Conservation (phyloP, 2,888 invertebrate genomes). For the Perizoma affinitatum region DNA sequence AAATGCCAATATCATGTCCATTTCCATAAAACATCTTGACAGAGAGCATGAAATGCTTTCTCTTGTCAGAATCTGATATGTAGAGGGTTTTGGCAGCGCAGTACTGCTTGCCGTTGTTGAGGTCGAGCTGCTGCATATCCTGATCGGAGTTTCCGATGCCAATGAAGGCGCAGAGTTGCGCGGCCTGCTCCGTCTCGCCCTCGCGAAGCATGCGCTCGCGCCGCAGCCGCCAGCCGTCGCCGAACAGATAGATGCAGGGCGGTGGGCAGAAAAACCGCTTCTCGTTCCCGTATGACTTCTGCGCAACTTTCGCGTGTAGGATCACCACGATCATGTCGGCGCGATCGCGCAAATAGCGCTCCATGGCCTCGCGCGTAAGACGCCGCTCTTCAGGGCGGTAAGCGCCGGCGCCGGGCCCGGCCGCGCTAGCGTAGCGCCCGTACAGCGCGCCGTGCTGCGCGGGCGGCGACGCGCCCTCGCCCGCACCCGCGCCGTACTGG, state of each 20-base stretch:
- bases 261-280: slow-evolving; percentile 99
- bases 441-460: slow-evolving; percentile 84
- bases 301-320: slow-evolving; percentile 99
- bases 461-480: slow-evolving; percentile 90
- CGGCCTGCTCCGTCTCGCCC: slow-evolving; percentile 94
- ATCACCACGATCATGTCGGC: slow-evolving; percentile 98
- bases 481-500: slow-evolving; percentile 91
- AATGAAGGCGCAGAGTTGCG: slow-evolving; percentile 99
- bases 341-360: slow-evolving; percentile 96
- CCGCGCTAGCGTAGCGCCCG: slow-evolving; percentile 86
- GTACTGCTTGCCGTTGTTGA: slow-evolving; percentile 98
- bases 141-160: slow-evolving; percentile 99
- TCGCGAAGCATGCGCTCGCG: slow-evolving; percentile 96
- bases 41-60: slow-evolving; percentile 99
- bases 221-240: slow-evolving; percentile 98
- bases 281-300: slow-evolving; percentile 99
- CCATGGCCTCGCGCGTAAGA: slow-evolving; percentile 96
- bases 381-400: slow-evolving; percentile 92
- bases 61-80: slow-evolving; percentile 99
- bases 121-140: slow-evolving; percentile 99
- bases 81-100: slow-evolving; percentile 99
- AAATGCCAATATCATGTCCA: slow-evolving; percentile 99
- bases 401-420: slow-evolving; percentile 83
- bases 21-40: slow-evolving; percentile 99
- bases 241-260: slow-evolving; percentile 98